Percentiles rank a stretch among this genome's conserved stretches.
Evolutionary conservation across 1,140 invertebrate species (phyloP).

Genomic region (Lethocerus indicus): DNA sequence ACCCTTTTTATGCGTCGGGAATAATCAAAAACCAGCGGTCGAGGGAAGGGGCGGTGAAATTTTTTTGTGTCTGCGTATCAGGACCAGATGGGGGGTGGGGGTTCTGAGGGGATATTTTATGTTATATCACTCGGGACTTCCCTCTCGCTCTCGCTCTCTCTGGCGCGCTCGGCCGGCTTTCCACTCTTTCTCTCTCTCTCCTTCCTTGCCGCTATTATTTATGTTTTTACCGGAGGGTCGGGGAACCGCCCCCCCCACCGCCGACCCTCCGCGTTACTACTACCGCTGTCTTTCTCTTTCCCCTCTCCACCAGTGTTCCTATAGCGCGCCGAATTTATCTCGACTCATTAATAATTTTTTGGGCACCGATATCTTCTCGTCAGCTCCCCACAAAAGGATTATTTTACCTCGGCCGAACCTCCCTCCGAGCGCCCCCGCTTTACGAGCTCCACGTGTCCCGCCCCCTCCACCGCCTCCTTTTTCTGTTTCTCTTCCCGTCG

Average conservation of each 20-base stretch:
- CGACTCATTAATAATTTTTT: slow-evolving; percentile 16
- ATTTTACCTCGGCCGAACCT: no score
- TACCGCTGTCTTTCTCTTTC: slow-evolving; percentile 10
- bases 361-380: slow-evolving; percentile 13
- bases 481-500: no score
- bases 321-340: slow-evolving; percentile 16
- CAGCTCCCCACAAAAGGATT: no score
- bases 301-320: slow-evolving; percentile 8
- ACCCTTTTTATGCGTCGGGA: slow-evolving; percentile 20
- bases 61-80: slow-evolving; percentile 19
- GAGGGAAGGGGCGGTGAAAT: no score
- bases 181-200: slow-evolving; percentile 3
- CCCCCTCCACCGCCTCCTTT: no score
- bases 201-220: slow-evolving; percentile 16
- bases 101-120: slow-evolving; percentile 12
- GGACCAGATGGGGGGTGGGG: slow-evolving; percentile 2
- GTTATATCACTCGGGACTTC: slow-evolving; percentile 2
- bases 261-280: neutral
- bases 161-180: neutral
- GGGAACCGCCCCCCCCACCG: neutral
- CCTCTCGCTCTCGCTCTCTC: slow-evolving; percentile 1
- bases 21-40: slow-evolving; percentile 21
- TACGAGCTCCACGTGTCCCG: no score
- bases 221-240: slow-evolving; percentile 13
- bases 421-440: no score